Conservation (phyloP, 2,888 invertebrate genomes). For the Alloscopus bannaensis region DNA sequence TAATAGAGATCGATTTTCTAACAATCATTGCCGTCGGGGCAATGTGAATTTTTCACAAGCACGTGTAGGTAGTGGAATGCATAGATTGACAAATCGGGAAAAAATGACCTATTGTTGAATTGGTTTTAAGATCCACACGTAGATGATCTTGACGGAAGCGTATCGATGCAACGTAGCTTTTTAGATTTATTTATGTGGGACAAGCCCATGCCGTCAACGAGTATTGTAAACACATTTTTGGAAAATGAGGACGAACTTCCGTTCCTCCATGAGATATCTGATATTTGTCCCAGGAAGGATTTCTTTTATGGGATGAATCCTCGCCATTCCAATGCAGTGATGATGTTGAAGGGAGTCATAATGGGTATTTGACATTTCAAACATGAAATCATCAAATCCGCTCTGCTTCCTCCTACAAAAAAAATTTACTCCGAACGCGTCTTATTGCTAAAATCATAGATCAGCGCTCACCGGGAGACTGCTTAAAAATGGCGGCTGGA, state of each 20-base stretch:
- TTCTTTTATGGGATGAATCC: conserved; percentile 63
- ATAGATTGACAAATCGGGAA: not conserved
- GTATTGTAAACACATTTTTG: conserved; percentile 64
- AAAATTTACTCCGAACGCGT: too few relatives aligned
- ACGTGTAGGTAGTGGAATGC: not conserved
- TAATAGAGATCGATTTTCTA: too few relatives aligned
- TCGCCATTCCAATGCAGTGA: conserved; percentile 44
- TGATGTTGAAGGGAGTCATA: conserved; percentile 38
- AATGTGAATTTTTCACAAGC: not conserved
- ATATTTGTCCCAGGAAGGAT: conserved; percentile 55
- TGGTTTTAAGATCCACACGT: too few relatives aligned
- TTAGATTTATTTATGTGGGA: conserved; percentile 60
- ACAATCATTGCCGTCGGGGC: too few relatives aligned
- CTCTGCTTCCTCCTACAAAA: too few relatives aligned
- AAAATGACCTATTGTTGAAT: too few relatives aligned
- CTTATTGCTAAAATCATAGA: conserved; percentile 35
- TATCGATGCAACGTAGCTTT: conserved; percentile 56
- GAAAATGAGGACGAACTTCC: conserved; percentile 66
- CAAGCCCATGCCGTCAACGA: conserved; percentile 56
- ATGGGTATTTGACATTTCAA: conserved; percentile 58
- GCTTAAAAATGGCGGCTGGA: conserved; percentile 63
- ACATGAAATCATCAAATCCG: too few relatives aligned
- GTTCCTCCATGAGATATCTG: conserved; percentile 49
- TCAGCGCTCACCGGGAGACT: conserved; percentile 53
- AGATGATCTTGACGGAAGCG: too few relatives aligned